Base-by-base conservation (phyloP, 1,140 invertebrate species). In the Tachypleus tridentatus region DNA sequence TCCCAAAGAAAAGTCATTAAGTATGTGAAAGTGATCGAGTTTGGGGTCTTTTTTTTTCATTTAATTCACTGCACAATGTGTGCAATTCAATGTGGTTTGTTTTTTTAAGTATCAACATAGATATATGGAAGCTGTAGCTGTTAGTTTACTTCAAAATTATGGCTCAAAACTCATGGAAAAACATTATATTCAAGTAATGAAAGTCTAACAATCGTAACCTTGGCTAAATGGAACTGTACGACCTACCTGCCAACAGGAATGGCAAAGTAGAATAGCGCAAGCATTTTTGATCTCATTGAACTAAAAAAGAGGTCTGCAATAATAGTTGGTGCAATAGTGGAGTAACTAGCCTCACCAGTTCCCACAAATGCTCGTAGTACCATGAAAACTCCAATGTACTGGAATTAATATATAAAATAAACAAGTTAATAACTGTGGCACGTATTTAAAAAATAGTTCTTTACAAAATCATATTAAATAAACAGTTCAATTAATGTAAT, bases 231-330 rank as follows among this genome's bases (percentile, higher is more conserved):
- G 29, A 29, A 29, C 2, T 29, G 29, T 29, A 29, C 29, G 2
- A 64, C 51, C 11, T 58, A 68, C 67, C 67, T 88, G 77, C 97
- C 97, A 62, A 99, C 92, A 50, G 97, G 97, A 77, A 99, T 99
- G 58, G 97, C 97, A 80, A 99, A 98, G 79, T 98, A 99, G 80
- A 99, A 99, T 57, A 98, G 72, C 47, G 95, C 94, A 63, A 99
- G 80, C 88, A 98, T 96, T 80, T 88, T 90, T 4, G 94, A 95
- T 63, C 97, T 81, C 63, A 86, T 77, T 72, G 91, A 85, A 71
- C 87, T 84, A 5, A 91, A 82, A 77, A 98, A 99, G 63, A 99
- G 78, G 80, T 99, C 97, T 71, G 93, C 97, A 70, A 99, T 98
- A 69, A 99, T 93, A 47, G 97, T 98, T 0, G 97, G 97, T 0